Percentiles rank a stretch among this genome's conserved stretches.
phyloP scores from a whole-genome alignment of 1,140 invertebrate species.

The Danaus plexippus region DNA sequence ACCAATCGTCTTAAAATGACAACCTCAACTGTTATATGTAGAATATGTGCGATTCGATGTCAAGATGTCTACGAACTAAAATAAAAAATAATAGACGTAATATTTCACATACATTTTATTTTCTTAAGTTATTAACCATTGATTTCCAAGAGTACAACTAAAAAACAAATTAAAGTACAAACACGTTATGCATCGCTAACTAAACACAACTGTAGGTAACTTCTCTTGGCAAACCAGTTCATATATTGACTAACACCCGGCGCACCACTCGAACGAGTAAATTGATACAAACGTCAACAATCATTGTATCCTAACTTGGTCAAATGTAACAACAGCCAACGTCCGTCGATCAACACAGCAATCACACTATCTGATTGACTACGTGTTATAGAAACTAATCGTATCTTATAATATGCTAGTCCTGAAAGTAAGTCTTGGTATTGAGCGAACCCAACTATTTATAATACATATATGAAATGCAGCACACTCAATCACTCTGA shows the following conservation, averaged over 20 bases:
- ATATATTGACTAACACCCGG: constrained; percentile 63
- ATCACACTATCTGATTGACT: constrained; percentile 63
- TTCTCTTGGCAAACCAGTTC: constrained; percentile 70
- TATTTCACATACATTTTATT: constrained; percentile 72
- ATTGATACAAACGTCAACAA: constrained; percentile 41
- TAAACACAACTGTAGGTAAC: constrained; percentile 72
- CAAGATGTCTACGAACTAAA: constrained; percentile 10
- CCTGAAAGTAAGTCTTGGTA: constrained; percentile 68
- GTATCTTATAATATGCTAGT: constrained; percentile 60
- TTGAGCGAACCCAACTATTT: constrained; percentile 65
- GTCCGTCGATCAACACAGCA: constrained; percentile 57
- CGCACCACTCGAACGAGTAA: constrained; percentile 63
- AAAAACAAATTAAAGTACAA: constrained; percentile 73
- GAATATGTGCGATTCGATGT: neutral
- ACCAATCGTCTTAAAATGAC: too few relatives aligned
- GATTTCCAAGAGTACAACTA: constrained; percentile 72
- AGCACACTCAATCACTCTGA: constrained; percentile 49
- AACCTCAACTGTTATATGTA: too few relatives aligned
- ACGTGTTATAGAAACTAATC: constrained; percentile 58
- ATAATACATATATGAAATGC: constrained; percentile 55
- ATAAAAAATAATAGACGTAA: constrained; percentile 24
- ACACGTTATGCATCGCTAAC: constrained; percentile 11
- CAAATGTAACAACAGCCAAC: constrained; percentile 57
- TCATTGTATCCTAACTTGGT: constrained; percentile 59
- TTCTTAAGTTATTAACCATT: constrained; percentile 72